These are phyloP conservation scores for Aspidiotus rigidus DNA, from an alignment of 2,888 invertebrate genomes.

Conservation along the genomic window DNA sequence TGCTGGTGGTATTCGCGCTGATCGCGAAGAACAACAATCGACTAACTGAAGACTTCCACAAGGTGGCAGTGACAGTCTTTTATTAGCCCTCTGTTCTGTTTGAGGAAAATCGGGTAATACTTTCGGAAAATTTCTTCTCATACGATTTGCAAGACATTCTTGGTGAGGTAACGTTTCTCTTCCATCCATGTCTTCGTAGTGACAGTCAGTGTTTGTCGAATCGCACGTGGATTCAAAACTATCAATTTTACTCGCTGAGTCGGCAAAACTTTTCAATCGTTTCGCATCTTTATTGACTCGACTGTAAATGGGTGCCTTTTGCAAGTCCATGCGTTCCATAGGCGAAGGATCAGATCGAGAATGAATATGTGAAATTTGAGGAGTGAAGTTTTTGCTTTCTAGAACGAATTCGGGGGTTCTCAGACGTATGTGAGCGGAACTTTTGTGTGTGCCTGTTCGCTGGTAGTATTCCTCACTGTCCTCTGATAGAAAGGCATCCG, in stretches of 20 bases:
- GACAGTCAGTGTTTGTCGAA: slow-evolving; percentile 36
- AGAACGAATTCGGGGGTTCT: slow-evolving; percentile 32
- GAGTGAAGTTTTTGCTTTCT: slow-evolving; percentile 32
- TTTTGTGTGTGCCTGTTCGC: slow-evolving; percentile 34
- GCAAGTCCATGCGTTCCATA: neutral
- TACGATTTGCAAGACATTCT: slow-evolving; percentile 49
- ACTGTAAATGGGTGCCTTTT: slow-evolving; percentile 23
- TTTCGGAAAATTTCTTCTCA: slow-evolving; percentile 72
- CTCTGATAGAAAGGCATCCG: slow-evolving; percentile 36
- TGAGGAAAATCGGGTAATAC: slow-evolving; percentile 63
- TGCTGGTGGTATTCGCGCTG: slow-evolving; percentile 49
- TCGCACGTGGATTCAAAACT: slow-evolving; percentile 34
- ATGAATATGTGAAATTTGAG: slow-evolving; percentile 36
- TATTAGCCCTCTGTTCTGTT: slow-evolving; percentile 37
- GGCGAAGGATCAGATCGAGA: slow-evolving; percentile 38
- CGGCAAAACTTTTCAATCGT: slow-evolving; percentile 28
- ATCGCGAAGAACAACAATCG: slow-evolving; percentile 37
- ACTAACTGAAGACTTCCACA: slow-evolving; percentile 39
- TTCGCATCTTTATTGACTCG: slow-evolving; percentile 18
- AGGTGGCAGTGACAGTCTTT: slow-evolving; percentile 38
- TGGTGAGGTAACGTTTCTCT: slow-evolving; percentile 43
- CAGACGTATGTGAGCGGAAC: slow-evolving; percentile 35
- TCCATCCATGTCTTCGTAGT: slow-evolving; percentile 56
- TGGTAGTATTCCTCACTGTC: slow-evolving; percentile 35
- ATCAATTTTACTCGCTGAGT: slow-evolving; percentile 3